Conservation (phyloP, 2,113 vertebrate genomes). For the Calypte anna region DNA sequence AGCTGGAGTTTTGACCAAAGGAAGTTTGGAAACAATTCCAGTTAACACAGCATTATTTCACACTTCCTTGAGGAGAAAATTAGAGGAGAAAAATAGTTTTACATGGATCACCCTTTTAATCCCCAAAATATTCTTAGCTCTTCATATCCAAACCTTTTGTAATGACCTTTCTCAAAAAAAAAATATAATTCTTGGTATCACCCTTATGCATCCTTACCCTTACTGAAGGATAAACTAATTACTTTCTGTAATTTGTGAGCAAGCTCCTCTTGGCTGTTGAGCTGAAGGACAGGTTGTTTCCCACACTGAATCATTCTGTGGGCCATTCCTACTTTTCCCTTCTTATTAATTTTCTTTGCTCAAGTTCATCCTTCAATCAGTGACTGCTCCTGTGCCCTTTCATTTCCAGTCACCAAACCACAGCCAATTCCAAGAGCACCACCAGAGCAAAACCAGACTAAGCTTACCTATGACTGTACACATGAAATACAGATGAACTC, state of each 20-base stretch:
- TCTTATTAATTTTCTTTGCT: neutral
- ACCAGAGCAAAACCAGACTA: neutral
- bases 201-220: neutral
- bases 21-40: neutral
- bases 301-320: neutral
- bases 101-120: neutral
- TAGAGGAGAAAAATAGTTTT: neutral
- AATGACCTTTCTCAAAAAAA: neutral
- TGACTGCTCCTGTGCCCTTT: neutral
- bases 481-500: fast-evolving
- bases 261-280: neutral
- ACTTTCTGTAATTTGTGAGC: neutral
- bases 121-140: fast-evolving
- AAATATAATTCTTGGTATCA: neutral
- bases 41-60: neutral
- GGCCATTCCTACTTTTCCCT: neutral
- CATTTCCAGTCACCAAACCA: neutral
- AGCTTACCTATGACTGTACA: neutral
- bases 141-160: neutral
- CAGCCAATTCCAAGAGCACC: neutral
- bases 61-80: neutral
- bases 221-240: neutral
- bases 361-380: neutral
- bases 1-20: neutral
- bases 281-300: neutral